Base-by-base conservation (phyloP, 2,797 vertebrate genomes). In the Uromys caudimaculatus region DNA sequence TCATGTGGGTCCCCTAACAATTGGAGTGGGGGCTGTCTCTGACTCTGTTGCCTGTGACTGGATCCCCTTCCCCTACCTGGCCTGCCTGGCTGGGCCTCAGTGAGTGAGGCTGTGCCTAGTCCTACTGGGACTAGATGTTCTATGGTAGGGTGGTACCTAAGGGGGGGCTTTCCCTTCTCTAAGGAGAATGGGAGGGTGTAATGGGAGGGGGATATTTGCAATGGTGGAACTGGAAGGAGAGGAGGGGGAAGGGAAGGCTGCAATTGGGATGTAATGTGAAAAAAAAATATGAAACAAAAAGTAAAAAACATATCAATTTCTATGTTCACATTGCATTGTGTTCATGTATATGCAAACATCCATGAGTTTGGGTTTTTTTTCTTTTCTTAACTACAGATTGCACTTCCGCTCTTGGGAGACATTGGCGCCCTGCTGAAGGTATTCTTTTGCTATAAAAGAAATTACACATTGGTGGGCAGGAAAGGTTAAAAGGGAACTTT, bases 351-450 rank as follows among this genome's bases (percentile, higher is more conserved):
- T 27, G 1, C 44, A 0, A 52, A 35, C 52, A 35, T 50, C 29
- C 52, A 60, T 29, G 0, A 67, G 41, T 81, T 69, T 76, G 58
- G 0, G 12, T 54, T 76, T 24, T 0, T 77, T 89, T 69, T 87
- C 35, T 86, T 85, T 91, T 32, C 78, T 82, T 95, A 47, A 96
- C 98, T 98, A 98, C 98, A 99, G 99, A 99, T 99, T 95, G 99
- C 99, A 84, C 98, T 99, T 97, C 99, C 99, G 64, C 99, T 99
- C 89, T 98, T 99, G 95, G 99, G 99, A 98, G 99, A 99, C 96
- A 99, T 99, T 97, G 99, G 99, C 56, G 97, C 99, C 97, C 97
- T 99, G 95, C 97, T 99, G 58, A 99, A 99, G 99, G 99, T 99
- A 99, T 96, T 71, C 3, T 12, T 60, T 92, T 95, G 90, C 52